These are phyloP conservation scores for Drosophila peninsularis DNA, from an alignment of 2,888 invertebrate genomes.

Conservation along the genomic window DNA sequence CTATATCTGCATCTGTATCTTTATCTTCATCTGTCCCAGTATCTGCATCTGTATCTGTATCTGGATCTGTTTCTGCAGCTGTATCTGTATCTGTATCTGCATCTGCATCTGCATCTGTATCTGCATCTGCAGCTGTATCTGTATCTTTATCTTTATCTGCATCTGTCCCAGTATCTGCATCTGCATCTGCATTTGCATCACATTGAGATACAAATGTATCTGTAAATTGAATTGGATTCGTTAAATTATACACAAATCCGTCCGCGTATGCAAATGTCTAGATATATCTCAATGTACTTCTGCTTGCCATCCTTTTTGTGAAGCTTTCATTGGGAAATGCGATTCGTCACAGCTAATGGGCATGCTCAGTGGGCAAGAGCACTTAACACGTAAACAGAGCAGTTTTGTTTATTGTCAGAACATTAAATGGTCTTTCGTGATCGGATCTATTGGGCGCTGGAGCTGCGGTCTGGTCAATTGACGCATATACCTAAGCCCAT, in stretches of 20 bases:
- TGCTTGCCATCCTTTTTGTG: too few species aligned
- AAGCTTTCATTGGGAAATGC: not conserved
- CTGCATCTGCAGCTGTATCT: too few species aligned
- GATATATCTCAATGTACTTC: not conserved
- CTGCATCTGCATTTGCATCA: not conserved
- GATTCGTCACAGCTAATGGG: constrained; percentile 34
- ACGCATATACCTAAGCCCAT: constrained; percentile 45
- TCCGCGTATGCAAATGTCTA: not conserved
- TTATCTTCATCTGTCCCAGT: too few species aligned
- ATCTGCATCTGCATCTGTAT: too few species aligned
- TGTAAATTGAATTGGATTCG: not conserved
- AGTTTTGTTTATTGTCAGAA: constrained; percentile 46
- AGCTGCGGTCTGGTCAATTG: constrained; percentile 35
- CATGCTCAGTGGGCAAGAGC: constrained; percentile 6
- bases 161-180: not conserved
- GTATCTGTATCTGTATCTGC: too few species aligned
- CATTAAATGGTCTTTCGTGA: constrained; percentile 34
- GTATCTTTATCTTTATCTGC: too few species aligned
- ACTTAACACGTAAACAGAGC: constrained; percentile 19
- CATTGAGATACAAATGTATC: not conserved
- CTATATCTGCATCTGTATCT: too few species aligned
- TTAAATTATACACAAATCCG: not conserved
- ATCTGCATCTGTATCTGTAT: too few species aligned
- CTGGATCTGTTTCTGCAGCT: too few species aligned
- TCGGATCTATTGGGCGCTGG: constrained; percentile 2